Percentiles rank a stretch among this genome's conserved stretches.
These are phyloP conservation scores for Tetrao urogallus DNA, from an alignment of 2,113 vertebrate species.

Conservation along the genomic window DNA sequence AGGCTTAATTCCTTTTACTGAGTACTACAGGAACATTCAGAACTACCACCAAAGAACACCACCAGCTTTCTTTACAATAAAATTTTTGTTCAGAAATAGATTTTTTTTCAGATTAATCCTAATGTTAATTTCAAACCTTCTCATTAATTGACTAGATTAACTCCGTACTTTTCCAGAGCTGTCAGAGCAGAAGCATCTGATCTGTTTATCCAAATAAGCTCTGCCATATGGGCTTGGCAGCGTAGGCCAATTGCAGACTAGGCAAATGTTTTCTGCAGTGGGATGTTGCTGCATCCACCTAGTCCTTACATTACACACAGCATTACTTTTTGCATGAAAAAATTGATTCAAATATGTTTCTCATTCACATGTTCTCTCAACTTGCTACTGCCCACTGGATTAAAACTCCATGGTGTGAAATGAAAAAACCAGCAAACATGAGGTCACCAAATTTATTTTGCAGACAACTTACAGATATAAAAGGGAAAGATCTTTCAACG, in stretches of 20 bases:
- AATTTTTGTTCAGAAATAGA: not conserved
- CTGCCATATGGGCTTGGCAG: not conserved
- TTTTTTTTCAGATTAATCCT: not conserved
- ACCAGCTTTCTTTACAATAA: not conserved
- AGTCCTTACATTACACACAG: not conserved
- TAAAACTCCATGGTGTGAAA: not conserved
- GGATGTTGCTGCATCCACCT: too few species aligned
- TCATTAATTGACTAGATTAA: not conserved
- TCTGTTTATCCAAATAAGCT: not conserved
- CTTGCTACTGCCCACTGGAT: not conserved
- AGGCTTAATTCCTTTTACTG: not conserved
- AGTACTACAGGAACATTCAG: not conserved
- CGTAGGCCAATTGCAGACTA: not conserved
- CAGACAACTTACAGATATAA: not conserved
- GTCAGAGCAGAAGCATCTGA: not conserved
- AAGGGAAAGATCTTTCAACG: not conserved
- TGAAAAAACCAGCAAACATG: not conserved
- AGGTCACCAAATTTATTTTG: not conserved
- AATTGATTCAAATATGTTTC: rapidly evolving
- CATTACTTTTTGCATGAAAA: not conserved
- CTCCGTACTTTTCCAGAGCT: not conserved
- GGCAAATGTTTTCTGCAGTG: not conserved
- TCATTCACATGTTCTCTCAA: not conserved
- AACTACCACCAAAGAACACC: not conserved
- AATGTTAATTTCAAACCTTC: not conserved